Base-by-base conservation (phyloP, 2,888 invertebrate genomes). In the Sesamia inferens region DNA sequence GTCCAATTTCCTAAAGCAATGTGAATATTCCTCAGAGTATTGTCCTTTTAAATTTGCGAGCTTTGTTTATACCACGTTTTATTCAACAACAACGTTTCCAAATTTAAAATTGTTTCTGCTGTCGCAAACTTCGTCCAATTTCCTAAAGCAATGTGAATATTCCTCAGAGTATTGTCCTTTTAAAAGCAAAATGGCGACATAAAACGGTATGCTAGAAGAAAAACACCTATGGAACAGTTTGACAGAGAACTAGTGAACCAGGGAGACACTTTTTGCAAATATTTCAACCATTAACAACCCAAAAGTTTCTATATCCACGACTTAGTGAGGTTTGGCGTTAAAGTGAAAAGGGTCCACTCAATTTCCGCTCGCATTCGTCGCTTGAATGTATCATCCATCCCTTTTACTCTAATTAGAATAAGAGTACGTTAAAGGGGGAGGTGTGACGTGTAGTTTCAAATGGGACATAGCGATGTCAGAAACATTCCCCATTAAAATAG, bases 261-360 rank as follows among this genome's bases (percentile, higher is more conserved):
- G 70, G 31, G 48, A 75, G 69, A 74, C 74, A 66, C 22, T 81
- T 78, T 78, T 70, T 71, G 61, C 62, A 69, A 78, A 81, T 75
- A 78, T 81, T 74, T 75, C 71, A 76, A 67, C 67, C 68, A 78
- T 82, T 74, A 73, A 75, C 74, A 70, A 83, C 74, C 78, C 76
- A 76, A 84, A 87, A 85, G 76, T 79, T 88, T 83, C 77, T 76
- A 78, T 79, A 81, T 79, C 76, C 82, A 19, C 67, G 61, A 76
- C 81, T 85, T 77, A 74, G 69, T 75, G 70, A 79, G 78, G 81
- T 83, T 83, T 79, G 74, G 74, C 71, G 79, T 81, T 81, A 78
- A 83, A 90, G 89, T 92, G 92, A 93, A 90, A 91, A 92, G 93
- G 93, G 93, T 93, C 90, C 80, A 83, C 86, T 88, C 91, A 92